phyloP scores from a whole-genome alignment of 2,888 invertebrate species.

The Drepanosiphum platanoidis region DNA sequence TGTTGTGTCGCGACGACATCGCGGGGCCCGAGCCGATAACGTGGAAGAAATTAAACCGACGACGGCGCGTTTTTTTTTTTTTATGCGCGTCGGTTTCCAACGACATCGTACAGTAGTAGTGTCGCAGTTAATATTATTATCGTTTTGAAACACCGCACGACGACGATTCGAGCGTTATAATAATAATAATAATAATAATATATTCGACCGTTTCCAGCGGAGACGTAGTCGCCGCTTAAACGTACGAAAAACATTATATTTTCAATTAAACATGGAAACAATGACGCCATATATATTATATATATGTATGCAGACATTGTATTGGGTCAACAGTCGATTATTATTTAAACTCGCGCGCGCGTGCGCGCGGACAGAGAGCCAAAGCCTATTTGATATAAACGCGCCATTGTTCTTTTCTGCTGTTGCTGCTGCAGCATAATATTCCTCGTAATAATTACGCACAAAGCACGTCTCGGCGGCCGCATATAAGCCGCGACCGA shows the following conservation, averaged over 20 bases:
- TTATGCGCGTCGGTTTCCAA: neutral
- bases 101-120: neutral
- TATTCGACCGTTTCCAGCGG: no score
- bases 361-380: neutral
- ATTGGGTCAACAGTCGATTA: constrained; percentile 27
- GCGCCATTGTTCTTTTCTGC: constrained; percentile 11
- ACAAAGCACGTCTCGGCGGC: neutral
- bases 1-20: neutral
- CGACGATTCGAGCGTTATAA: neutral
- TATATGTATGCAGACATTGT: neutral
- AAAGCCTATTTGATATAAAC: constrained; percentile 29
- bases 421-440: neutral
- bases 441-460: neutral
- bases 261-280: constrained; percentile 55
- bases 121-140: neutral
- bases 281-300: neutral
- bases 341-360: constrained; percentile 9
- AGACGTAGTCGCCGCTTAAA: neutral
- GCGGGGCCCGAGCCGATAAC: neutral
- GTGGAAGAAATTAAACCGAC: constrained; percentile 6
- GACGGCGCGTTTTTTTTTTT: neutral
- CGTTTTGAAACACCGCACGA: neutral
- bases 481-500: neutral
- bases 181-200: no score
- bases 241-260: neutral